phyloP scores from a whole-genome alignment of 2,113 vertebrate species.

The Petrocephalus microphthalmus region DNA sequence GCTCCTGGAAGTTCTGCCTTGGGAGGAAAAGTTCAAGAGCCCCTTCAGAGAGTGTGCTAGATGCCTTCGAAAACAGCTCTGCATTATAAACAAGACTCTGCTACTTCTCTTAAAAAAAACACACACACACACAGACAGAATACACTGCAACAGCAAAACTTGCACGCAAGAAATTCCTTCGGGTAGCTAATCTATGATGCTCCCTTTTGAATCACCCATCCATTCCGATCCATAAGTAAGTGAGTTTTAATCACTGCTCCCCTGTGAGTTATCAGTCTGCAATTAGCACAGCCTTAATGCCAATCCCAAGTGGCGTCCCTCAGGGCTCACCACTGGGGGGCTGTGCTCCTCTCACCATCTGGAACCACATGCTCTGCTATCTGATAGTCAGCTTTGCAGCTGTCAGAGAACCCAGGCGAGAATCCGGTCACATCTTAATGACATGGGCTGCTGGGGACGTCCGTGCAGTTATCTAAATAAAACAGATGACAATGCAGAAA shows the following conservation, averaged over 20 bases:
- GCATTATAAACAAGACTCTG: not conserved
- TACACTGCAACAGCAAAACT: not conserved
- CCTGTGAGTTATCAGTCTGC: not conserved
- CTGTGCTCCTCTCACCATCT: not conserved
- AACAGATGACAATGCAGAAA: conserved; percentile 9
- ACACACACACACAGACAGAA: not conserved
- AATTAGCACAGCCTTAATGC: not conserved
- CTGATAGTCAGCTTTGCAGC: not conserved
- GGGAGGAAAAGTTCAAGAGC: not conserved
- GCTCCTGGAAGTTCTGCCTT: not conserved
- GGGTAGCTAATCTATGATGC: not conserved
- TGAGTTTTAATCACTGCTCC: not conserved
- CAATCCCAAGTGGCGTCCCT: not conserved
- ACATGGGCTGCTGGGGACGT: not conserved
- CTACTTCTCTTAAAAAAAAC: not conserved
- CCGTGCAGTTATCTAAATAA: not conserved
- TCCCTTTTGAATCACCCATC: not conserved
- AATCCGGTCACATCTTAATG: conserved; percentile 4
- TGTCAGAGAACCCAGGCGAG: not conserved
- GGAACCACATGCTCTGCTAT: not conserved
- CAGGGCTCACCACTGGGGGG: not conserved
- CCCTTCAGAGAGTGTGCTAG: not conserved
- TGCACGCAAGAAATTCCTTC: not conserved
- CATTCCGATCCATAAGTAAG: not conserved
- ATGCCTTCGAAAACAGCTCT: not conserved